Conservation (phyloP, 2,113 vertebrate genomes). For the Corythaixoides concolor region DNA sequence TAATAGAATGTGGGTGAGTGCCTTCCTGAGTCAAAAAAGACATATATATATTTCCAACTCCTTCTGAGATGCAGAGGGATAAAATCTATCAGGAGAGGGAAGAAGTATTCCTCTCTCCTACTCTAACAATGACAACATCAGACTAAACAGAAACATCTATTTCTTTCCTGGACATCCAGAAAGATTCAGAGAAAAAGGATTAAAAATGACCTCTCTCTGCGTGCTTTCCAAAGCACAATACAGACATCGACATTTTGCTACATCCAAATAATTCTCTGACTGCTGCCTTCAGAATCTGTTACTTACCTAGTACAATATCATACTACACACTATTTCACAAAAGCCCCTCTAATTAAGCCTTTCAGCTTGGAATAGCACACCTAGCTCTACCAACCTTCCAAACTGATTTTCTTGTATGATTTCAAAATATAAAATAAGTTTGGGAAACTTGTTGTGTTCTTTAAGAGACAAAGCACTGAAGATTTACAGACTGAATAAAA, state of each 20-base stretch:
- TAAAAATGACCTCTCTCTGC: not conserved
- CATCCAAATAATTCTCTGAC: not conserved
- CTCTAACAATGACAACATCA: not conserved
- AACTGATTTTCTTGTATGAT: not conserved
- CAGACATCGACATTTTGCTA: not conserved
- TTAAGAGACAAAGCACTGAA: not conserved
- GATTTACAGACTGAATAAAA: not conserved
- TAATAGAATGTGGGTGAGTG: conserved; percentile 9
- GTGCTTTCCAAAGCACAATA: not conserved
- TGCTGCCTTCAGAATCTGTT: not conserved
- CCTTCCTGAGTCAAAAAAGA: conserved; percentile 12
- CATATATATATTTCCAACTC: not conserved
- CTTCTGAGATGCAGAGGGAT: not conserved
- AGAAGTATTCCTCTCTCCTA: not conserved
- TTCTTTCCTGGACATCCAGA: not conserved
- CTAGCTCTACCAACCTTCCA: not conserved
- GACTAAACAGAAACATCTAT: not conserved
- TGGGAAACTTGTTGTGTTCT: not conserved
- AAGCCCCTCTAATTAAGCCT: not conserved
- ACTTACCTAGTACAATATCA: not conserved
- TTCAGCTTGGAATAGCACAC: not conserved
- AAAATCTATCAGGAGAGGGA: not conserved
- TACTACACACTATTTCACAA: not conserved
- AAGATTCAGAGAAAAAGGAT: not conserved
- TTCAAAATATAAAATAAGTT: not conserved